These are phyloP conservation scores for Shinisaurus crocodilurus DNA, from an alignment of 2,113 vertebrate genomes.

Conservation along the genomic window DNA sequence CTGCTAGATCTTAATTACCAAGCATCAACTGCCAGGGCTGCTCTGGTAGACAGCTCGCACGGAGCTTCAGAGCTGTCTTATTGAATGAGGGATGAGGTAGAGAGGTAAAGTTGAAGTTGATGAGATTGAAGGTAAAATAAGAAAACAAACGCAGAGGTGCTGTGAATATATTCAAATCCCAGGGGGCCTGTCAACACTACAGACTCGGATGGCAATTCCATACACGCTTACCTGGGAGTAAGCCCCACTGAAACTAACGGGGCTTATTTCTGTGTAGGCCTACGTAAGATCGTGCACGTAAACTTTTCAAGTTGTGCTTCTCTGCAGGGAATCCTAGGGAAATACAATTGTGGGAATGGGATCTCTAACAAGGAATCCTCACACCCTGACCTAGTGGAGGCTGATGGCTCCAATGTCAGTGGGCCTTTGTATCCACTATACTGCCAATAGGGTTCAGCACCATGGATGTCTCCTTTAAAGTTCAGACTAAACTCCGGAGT, in stretches of 20 bases:
- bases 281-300: background rate
- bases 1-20: conserved; percentile 65
- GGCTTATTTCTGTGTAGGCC: too few relatives aligned
- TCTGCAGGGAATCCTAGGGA: background rate
- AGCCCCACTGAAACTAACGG: too few relatives aligned
- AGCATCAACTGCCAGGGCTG: conserved; percentile 25
- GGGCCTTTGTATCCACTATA: too few relatives aligned
- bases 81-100: conserved; percentile 17
- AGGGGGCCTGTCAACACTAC: background rate
- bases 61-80: conserved; percentile 46
- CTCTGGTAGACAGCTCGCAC: conserved; percentile 32
- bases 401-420: too few relatives aligned
- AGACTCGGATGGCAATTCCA: background rate
- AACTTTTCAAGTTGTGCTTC: background rate
- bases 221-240: too few relatives aligned
- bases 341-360: background rate
- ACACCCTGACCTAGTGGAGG: too few relatives aligned
- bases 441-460: too few relatives aligned
- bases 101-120: background rate
- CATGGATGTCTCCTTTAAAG: too few relatives aligned
- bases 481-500: too few relatives aligned
- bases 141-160: background rate
- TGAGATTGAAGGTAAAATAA: background rate
- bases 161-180: background rate
- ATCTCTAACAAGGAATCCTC: background rate